Evolutionary conservation across 35 echinoderm and acorn worm species (phyloP).

Genomic region (Chiridota heheva): DNA sequence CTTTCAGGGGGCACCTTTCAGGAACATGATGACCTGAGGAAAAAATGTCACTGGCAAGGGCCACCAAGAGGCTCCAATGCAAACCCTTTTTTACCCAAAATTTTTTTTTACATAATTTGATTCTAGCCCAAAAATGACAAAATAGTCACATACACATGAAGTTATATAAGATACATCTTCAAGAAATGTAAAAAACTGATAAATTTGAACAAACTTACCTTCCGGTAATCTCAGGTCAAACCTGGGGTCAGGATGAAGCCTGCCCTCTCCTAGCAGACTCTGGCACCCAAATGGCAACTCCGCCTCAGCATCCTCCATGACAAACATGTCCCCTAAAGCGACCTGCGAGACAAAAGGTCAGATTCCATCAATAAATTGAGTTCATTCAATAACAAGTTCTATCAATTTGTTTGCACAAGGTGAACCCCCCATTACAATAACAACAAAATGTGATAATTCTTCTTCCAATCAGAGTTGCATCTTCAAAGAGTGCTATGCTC

Average conservation of each 20-base stretch:
- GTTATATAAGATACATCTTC: background rate
- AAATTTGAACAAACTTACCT: conserved; percentile 27
- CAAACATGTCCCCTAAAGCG: conserved; percentile 57
- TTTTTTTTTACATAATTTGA: background rate
- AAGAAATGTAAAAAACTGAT: too few relatives aligned
- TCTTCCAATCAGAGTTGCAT: background rate
- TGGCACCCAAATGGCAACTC: conserved; percentile 51
- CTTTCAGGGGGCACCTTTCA: too few relatives aligned
- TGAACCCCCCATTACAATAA: background rate
- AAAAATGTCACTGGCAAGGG: background rate
- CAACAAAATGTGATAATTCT: too few relatives aligned
- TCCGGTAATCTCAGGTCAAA: conserved; percentile 60
- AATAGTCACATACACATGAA: background rate
- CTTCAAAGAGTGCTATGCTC: background rate
- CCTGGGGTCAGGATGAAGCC: conserved; percentile 35
- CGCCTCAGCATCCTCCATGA: conserved; percentile 13
- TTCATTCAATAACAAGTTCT: background rate
- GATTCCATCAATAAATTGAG: background rate
- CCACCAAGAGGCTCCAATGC: background rate
- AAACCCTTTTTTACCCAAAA: background rate
- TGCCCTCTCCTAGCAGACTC: conserved; percentile 44
- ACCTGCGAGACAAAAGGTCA: conserved; percentile 33
- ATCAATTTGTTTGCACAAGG: background rate
- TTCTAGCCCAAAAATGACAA: background rate
- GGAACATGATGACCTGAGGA: too few relatives aligned